A percentile compares a stretch with the other conserved stretches of the same genome.
phyloP scores from a whole-genome alignment of 2,888 invertebrate species.

The Stenodema calcarata region DNA sequence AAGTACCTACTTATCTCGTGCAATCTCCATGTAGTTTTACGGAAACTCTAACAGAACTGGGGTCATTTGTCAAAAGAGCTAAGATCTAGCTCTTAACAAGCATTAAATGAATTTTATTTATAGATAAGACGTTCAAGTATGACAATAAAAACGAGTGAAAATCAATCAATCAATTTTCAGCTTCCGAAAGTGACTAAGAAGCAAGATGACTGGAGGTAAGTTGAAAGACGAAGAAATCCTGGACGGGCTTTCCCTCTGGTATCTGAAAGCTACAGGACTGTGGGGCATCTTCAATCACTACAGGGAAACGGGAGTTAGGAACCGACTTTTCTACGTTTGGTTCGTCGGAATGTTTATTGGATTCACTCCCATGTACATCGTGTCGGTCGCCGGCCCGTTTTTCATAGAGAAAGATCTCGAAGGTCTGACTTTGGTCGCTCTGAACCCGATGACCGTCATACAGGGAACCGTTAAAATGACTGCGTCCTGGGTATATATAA shows the following conservation, averaged over 20 bases:
- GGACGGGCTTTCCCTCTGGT: neutral
- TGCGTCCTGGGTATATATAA: slow-evolving; percentile 9
- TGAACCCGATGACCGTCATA: slow-evolving; percentile 32
- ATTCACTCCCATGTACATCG: neutral
- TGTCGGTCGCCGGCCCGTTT: neutral
- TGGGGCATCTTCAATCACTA: slow-evolving; percentile 5
- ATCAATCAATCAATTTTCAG: no score
- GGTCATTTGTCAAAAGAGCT: no score
- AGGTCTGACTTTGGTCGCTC: neutral
- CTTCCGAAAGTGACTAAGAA: no score
- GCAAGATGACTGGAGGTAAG: neutral
- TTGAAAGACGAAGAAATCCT: neutral
- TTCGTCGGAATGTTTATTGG: neutral
- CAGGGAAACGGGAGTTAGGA: neutral
- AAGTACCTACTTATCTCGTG: no score
- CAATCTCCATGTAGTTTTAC: no score
- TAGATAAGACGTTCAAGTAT: no score
- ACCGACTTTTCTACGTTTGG: neutral
- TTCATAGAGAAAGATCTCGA: slow-evolving; percentile 13
- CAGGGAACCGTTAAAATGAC: slow-evolving; percentile 10
- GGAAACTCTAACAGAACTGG: no score
- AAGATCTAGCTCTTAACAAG: no score
- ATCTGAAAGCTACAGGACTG: neutral
- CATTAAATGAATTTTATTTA: no score
- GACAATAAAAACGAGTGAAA: no score